Evolutionary conservation across 1,140 invertebrate species (phyloP), one percentile per base, ranked within the genome.

Genomic region (Penaeus chinensis): DNA sequence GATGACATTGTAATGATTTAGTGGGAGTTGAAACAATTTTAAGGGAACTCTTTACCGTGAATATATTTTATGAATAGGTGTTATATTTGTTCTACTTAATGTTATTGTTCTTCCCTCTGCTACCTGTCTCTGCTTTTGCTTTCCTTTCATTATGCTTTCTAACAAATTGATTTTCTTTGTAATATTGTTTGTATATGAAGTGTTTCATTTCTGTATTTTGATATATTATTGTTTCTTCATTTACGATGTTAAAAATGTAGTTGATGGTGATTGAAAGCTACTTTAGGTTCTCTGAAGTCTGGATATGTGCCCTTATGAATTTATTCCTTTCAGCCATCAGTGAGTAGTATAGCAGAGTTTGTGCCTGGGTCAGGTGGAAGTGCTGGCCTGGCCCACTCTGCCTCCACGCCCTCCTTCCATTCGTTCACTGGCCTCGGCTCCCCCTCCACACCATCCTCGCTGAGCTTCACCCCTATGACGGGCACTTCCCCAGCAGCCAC

Each of bases 361-460:
- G 60, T 83, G 18, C 84, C 88, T 37, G 66, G 83, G 20, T 42
- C 87, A 65, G 79, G 76, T 63, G 71, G 63, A 63, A 71, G 62
- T 71, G 69, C 82, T 13, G 89, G 90, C 24, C 78, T 89, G 32
- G 84, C 89, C 19, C 90, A 90, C 62, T 90, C 90, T 4, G 80
- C 90, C 37, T 90, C 90, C 42, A 89, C 90, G 27, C 90, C 90
- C 24, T 90, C 90, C 47, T 90, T 90, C 86, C 89, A 90, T 47
- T 87, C 89, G 20, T 90, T 90, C 77, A 78, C 90, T 27, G 87
- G 84, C n/a, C 76, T 89, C 24, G 81, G 84, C 69, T 78, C 74
- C 61, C 79, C 83, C 10, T 60, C 80, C 63, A 86, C 88, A 62
- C 79, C 84, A 79, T 77, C 84, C 74, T 85, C 83, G 42, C 69